Conservation (phyloP, 2,113 vertebrate genomes). For the Camelus dromedarius region DNA sequence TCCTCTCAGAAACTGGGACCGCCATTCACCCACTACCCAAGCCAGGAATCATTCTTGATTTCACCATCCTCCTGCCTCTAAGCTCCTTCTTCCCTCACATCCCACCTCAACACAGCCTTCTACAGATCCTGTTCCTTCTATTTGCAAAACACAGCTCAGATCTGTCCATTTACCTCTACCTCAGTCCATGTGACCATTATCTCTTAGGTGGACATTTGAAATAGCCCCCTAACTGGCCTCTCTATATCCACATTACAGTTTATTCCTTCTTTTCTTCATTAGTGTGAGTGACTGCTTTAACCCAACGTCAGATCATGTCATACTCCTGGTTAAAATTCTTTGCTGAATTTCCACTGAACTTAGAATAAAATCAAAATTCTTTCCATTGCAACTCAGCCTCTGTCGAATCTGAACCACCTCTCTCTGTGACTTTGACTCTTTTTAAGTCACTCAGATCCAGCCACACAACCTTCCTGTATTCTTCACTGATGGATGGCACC, state of each 20-base stretch:
- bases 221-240: not conserved
- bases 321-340: not conserved
- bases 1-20: not conserved
- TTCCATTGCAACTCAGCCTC: not conserved
- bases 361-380: not conserved
- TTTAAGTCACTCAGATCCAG: not conserved
- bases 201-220: not conserved
- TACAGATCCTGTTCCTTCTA: not conserved
- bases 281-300: not conserved
- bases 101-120: not conserved
- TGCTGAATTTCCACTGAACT: not conserved
- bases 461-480: not conserved
- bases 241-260: not conserved
- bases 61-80: not conserved
- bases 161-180: not conserved
- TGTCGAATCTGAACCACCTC: not conserved
- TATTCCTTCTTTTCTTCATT: not conserved
- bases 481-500: not conserved
- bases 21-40: not conserved
- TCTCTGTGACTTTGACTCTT: not conserved
- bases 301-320: not conserved
- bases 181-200: not conserved
- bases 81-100: not conserved
- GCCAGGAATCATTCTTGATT: not conserved
- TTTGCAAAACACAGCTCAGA: not conserved